Conservation (phyloP, 2,888 invertebrate genomes). For the Cartodere bifasciata region DNA sequence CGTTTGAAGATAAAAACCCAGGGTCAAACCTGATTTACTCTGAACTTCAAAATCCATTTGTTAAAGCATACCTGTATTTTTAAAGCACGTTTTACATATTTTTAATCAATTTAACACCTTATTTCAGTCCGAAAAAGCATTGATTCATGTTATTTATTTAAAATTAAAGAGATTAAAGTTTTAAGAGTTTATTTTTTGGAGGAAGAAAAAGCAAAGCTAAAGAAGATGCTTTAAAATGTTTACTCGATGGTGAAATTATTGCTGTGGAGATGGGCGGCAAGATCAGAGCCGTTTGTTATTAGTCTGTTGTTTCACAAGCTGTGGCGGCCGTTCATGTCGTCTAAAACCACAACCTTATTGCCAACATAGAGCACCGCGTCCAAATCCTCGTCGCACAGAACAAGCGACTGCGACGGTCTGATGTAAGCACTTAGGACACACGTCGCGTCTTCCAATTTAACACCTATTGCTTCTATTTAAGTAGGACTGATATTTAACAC, state of each 20-base stretch:
- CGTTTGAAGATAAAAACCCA: not conserved
- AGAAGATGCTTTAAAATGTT: too few relatives aligned
- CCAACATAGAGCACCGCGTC: too few relatives aligned
- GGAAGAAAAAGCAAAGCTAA: too few relatives aligned
- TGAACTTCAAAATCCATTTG: not conserved
- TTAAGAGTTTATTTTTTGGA: conserved; percentile 7
- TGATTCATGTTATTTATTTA: not conserved
- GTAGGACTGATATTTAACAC: too few relatives aligned
- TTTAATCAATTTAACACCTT: not conserved
- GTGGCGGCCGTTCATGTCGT: conserved; percentile 11
- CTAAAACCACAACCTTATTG: conserved; percentile 6
- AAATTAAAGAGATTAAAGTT: conserved; percentile 8
- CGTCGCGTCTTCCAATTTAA: too few relatives aligned
- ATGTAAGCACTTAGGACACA: too few relatives aligned
- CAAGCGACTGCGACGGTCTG: too few relatives aligned
- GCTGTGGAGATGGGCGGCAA: not conserved
- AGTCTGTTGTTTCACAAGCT: conserved; percentile 2
- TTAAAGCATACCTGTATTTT: conserved; percentile 1
- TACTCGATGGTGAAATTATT: too few relatives aligned
- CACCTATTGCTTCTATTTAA: too few relatives aligned
- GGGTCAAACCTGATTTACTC: not conserved
- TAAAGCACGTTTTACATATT: not conserved
- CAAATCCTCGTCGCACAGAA: too few relatives aligned
- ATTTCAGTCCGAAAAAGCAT: conserved; percentile 1
- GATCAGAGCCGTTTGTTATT: conserved; percentile 7